phyloP scores from a whole-genome alignment of 1,140 invertebrate genomes.

The Thereuonema tuberculata region DNA sequence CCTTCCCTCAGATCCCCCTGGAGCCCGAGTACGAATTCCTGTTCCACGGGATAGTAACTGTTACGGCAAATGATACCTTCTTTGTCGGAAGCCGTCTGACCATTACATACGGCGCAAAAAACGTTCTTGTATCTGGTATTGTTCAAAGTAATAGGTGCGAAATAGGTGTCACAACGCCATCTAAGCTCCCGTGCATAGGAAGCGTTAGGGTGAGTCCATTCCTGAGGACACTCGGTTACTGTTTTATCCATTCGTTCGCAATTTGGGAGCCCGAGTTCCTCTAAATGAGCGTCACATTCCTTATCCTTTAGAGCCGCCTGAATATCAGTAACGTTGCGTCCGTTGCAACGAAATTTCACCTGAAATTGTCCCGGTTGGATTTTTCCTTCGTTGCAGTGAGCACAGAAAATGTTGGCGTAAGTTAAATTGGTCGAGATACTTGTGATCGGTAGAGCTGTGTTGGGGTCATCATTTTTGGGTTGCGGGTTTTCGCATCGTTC shows the following conservation, averaged over 20 bases:
- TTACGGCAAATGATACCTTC: slow-evolving; percentile 1
- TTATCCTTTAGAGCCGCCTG: not conserved
- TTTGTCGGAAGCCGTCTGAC: not conserved
- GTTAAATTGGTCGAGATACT: not conserved
- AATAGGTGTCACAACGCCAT: not conserved
- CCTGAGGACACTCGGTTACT: not conserved
- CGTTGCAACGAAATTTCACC: not conserved
- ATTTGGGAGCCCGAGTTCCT: not conserved
- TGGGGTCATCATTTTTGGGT: not conserved
- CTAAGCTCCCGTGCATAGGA: not conserved
- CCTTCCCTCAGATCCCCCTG: not conserved
- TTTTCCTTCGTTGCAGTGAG: slow-evolving; percentile 1
- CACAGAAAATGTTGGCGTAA: slow-evolving; percentile 1
- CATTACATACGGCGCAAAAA: not conserved
- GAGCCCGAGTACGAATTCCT: not conserved
- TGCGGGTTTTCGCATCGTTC: not conserved
- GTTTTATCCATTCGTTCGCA: slow-evolving; percentile 2
- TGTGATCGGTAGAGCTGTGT: not conserved
- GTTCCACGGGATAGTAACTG: slow-evolving; percentile 3
- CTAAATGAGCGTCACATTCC: not conserved
- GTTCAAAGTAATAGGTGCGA: not conserved
- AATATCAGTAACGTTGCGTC: not conserved
- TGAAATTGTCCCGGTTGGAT: slow-evolving; percentile 6
- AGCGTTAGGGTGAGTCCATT: not conserved
- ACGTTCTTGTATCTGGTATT: not conserved